phyloP scores from a whole-genome alignment of 2,888 invertebrate species.

The Hypena proboscidalis region DNA sequence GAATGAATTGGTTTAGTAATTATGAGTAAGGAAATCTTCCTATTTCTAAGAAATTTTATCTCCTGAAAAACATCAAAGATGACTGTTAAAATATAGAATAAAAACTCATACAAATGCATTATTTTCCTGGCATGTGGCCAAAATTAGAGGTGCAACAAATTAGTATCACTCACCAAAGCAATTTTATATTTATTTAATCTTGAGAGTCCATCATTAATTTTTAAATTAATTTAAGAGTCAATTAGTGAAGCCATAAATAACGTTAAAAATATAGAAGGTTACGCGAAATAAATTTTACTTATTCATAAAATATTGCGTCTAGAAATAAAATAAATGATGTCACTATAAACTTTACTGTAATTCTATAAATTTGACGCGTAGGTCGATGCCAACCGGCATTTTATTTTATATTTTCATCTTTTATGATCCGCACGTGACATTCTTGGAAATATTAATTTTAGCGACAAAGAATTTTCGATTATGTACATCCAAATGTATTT shows the following conservation, averaged over 20 bases:
- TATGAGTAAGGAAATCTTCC: too few relatives aligned
- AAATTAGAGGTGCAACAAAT: constrained; percentile 14
- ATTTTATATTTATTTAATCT: constrained; percentile 11
- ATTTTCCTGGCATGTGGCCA: constrained; percentile 15
- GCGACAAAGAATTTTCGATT: constrained; percentile 39
- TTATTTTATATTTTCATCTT: constrained; percentile 49
- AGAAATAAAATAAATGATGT: constrained; percentile 24
- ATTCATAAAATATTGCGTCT: constrained; percentile 21
- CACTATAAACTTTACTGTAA: constrained; percentile 34
- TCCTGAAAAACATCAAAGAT: background rate
- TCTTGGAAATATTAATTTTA: constrained; percentile 55
- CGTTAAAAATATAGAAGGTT: background rate
- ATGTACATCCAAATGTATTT: constrained; percentile 43
- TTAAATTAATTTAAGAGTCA: too few relatives aligned
- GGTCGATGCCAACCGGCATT: constrained; percentile 55
- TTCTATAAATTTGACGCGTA: constrained; percentile 30
- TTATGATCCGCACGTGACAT: constrained; percentile 55
- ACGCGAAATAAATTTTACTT: constrained; percentile 15
- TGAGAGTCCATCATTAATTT: constrained; percentile 1
- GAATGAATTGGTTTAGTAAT: too few relatives aligned
- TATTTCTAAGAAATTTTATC: too few relatives aligned
- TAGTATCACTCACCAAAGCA: constrained; percentile 9
- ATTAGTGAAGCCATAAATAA: too few relatives aligned
- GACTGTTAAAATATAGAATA: background rate
- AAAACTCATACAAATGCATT: background rate